A percentile compares a stretch with the other conserved stretches of the same genome.
phyloP scores from a whole-genome alignment of 1,140 invertebrate genomes.

The Asobara japonica region DNA sequence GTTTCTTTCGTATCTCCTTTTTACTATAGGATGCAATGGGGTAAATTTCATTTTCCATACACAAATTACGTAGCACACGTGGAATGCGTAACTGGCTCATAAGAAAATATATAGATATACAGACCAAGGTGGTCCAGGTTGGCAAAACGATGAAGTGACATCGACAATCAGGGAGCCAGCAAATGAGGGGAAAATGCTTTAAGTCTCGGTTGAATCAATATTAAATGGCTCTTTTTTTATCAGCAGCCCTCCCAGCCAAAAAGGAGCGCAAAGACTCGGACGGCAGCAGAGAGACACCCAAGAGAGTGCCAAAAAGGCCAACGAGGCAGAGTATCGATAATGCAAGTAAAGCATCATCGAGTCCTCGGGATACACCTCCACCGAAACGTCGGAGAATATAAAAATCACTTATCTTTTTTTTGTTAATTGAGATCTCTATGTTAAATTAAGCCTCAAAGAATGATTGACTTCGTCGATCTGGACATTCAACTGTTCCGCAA shows the following conservation, averaged over 20 bases:
- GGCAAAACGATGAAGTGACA: too few species aligned
- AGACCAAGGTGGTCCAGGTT: too few species aligned
- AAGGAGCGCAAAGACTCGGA: conserved; percentile 64
- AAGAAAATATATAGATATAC: too few species aligned
- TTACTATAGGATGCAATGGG: too few species aligned
- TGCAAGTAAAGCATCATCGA: conserved; percentile 58
- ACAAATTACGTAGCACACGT: too few species aligned
- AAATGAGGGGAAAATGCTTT: too few species aligned
- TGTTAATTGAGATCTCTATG: not conserved
- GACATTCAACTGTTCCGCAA: too few species aligned
- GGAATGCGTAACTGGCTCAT: too few species aligned
- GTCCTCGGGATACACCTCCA: conserved; percentile 63
- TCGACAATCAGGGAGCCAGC: too few species aligned
- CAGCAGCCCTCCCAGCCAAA: conserved; percentile 50
- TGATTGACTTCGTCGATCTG: not conserved
- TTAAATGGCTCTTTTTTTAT: conserved; percentile 9
- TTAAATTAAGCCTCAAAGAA: not conserved
- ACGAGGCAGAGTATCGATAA: conserved; percentile 63
- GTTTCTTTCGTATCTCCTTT: too few species aligned
- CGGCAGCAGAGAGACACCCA: conserved; percentile 56
- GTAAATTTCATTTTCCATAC: too few species aligned
- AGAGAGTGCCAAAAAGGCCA: conserved; percentile 60
- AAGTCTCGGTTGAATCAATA: not conserved
- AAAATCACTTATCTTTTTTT: conserved; percentile 25
- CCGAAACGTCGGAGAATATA: conserved; percentile 62